A percentile compares a stretch with the other conserved stretches of the same genome.
These are phyloP conservation scores for Watsonalla binaria DNA, from an alignment of 2,888 invertebrate species.

Conservation along the genomic window DNA sequence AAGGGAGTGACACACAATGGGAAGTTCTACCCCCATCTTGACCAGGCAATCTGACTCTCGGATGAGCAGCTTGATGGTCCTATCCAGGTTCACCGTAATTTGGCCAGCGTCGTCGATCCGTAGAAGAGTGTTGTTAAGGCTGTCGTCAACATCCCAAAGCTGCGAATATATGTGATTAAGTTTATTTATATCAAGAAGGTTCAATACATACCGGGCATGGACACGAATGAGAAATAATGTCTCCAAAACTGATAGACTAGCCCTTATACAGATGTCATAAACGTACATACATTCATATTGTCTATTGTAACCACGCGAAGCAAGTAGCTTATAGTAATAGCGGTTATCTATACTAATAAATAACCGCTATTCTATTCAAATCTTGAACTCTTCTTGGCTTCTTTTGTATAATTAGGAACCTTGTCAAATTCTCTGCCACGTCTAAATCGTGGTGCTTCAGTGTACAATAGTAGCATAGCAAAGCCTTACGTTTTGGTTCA, in stretches of 20 bases:
- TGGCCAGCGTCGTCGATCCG: constrained; percentile 81
- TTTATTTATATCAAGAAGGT: too few species aligned
- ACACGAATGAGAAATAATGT: too few species aligned
- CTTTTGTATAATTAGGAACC: neutral
- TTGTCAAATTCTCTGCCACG: neutral
- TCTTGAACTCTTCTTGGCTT: neutral
- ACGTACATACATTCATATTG: too few species aligned
- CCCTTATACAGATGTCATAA: too few species aligned
- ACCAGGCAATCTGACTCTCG: constrained; percentile 91
- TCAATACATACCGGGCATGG: too few species aligned
- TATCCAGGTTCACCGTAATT: constrained; percentile 87
- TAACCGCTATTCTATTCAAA: too few species aligned
- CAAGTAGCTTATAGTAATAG: too few species aligned
- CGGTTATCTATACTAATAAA: too few species aligned
- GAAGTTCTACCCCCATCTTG: constrained; percentile 89
- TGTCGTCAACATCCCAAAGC: constrained; percentile 82
- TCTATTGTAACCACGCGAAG: too few species aligned
- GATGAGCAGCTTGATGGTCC: constrained; percentile 85
- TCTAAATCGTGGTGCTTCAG: neutral
- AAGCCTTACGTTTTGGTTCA: constrained; percentile 86
- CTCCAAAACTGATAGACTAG: too few species aligned
- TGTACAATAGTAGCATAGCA: neutral
- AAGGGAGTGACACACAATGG: constrained; percentile 88
- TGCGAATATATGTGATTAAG: constrained; percentile 42
- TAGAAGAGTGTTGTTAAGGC: constrained; percentile 80